These are phyloP conservation scores for Syrrhaptes paradoxus DNA, from an alignment of 2,113 vertebrate species.

Conservation along the genomic window DNA sequence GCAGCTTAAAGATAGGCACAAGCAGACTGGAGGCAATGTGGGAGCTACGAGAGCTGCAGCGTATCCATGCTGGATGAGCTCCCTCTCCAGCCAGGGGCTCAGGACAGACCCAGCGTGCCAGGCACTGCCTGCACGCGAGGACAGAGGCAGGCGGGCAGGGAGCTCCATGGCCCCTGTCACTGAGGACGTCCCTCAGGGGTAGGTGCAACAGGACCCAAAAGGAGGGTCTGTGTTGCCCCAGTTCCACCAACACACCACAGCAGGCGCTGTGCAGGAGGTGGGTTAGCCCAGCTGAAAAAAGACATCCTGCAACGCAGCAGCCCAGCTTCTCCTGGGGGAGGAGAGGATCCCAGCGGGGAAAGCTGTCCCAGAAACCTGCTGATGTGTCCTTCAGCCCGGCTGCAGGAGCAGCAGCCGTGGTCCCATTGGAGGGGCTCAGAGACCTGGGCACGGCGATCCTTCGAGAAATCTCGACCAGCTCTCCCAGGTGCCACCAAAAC, in stretches of 20 bases:
- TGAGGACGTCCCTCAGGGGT: too few species aligned
- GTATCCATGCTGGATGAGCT: not conserved
- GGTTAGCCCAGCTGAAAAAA: not conserved
- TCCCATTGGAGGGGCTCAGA: not conserved
- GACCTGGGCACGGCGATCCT: not conserved
- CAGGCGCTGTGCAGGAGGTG: not conserved
- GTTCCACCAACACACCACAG: not conserved
- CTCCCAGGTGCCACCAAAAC: not conserved
- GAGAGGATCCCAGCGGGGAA: not conserved
- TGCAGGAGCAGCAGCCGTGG: not conserved
- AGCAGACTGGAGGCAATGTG: slow-evolving; percentile 81
- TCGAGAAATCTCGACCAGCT: not conserved
- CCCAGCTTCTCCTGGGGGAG: not conserved
- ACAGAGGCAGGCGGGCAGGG: too few species aligned
- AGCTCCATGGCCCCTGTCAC: not conserved
- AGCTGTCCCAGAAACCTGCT: not conserved
- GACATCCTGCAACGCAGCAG: not conserved
- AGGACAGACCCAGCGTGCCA: not conserved
- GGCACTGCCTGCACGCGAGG: not conserved
- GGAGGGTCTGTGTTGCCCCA: not conserved
- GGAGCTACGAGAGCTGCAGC: slow-evolving; percentile 90
- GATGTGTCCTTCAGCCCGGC: not conserved
- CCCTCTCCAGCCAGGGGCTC: not conserved
- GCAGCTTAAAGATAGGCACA: slow-evolving; percentile 91
- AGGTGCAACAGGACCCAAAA: not conserved